phyloP scores from a whole-genome alignment of 2,888 invertebrate genomes.

The Drosophila prostipennis region DNA sequence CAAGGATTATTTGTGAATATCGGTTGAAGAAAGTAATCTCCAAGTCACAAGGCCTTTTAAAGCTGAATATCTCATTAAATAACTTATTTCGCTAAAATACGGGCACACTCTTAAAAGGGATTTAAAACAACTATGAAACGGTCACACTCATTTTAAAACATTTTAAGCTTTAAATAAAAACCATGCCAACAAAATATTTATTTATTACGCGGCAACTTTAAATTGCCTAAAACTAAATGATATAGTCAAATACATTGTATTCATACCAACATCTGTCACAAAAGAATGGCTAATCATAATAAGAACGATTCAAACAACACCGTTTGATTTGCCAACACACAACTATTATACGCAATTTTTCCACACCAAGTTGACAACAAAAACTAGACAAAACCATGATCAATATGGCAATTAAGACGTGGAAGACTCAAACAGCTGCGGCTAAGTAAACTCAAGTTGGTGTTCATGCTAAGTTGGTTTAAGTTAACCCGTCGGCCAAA shows the following conservation, averaged over 20 bases:
- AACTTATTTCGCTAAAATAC: too few species aligned
- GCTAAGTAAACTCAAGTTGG: constrained; percentile 14
- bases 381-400: constrained; percentile 6
- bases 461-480: constrained; percentile 1
- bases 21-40: neutral
- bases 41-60: neutral
- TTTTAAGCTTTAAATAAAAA: neutral
- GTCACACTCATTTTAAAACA: too few species aligned
- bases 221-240: too few species aligned
- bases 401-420: constrained; percentile 17
- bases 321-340: constrained; percentile 7
- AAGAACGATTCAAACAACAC: neutral
- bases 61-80: too few species aligned
- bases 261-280: too few species aligned
- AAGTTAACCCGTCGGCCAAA: constrained; percentile 5
- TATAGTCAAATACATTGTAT: too few species aligned
- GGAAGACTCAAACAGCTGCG: constrained; percentile 21
- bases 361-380: neutral
- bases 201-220: too few species aligned
- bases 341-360: constrained; percentile 13
- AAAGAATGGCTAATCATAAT: neutral
- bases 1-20: neutral
- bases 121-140: too few species aligned
- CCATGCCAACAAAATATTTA: too few species aligned
- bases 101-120: too few species aligned